Base-by-base conservation (phyloP, 2,888 invertebrate genomes). In the Caenorhabditis afra region DNA sequence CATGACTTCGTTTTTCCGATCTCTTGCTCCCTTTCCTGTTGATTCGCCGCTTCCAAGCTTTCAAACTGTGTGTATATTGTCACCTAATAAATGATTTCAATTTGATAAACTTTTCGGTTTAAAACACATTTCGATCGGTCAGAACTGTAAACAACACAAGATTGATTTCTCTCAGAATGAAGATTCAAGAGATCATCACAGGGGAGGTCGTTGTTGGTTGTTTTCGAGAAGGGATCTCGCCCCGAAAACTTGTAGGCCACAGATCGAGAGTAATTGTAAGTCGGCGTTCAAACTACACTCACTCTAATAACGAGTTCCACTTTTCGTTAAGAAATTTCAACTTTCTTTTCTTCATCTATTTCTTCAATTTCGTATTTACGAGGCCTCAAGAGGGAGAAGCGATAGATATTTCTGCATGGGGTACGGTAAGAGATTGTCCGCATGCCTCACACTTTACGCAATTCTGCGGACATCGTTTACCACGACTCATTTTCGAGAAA, bases 1-100 rank as follows among this genome's bases (percentile, higher is more conserved):
- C 39, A 49, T 71, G 53, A 57, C 47, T 35, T 50, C 23, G 29
- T 49, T 10, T 1, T 16, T 1, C 14, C 4, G 57, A 67, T 58
- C 61, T 59, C 53, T 22, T 29, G 12, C 18, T 29, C 5, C 22
- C 10, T 49, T 50, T 62, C 47, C 44, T 57, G 59, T 62, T 57
- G 61, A 75, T 67, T 75, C 45, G 41, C 57, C 61, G 53, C 55
- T 67, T 61, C 52, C 67, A 67, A 71, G 16, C 45, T 50, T 23
- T 29, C 29, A 29, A 29, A 29, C 29, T 66, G 59, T 74, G 52
- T 75, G 75, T 75, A 64, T 75, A 67, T 64, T 67, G 61, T 67
- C 45, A 29, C 61, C 57, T 47, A 58, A 57, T 57, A 73, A 59
- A 59, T 52, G 35, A 59, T 58, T 68, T 35, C 68, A 58, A 49